Conservation (phyloP, 2,113 vertebrate genomes). For the Macquaria australasica region DNA sequence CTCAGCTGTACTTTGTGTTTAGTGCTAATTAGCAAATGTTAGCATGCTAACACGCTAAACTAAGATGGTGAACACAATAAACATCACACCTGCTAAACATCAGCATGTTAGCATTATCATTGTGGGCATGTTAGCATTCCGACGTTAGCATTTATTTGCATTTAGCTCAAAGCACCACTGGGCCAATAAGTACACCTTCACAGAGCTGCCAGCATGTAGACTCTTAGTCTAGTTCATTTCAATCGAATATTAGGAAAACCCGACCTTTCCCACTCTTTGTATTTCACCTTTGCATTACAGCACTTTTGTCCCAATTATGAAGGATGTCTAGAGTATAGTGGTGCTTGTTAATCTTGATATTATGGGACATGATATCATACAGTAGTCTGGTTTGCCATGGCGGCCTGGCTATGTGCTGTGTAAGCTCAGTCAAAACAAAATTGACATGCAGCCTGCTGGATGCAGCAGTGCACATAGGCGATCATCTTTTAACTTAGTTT, state of each 20-base stretch:
- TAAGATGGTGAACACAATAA: not conserved
- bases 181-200: no score
- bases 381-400: not conserved
- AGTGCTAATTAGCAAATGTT: not conserved
- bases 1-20: not conserved
- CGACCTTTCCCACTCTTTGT: not conserved
- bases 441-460: not conserved
- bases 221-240: not conserved
- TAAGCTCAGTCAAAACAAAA: slow-evolving; percentile 12
- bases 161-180: no score
- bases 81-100: not conserved
- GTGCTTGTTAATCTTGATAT: not conserved
- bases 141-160: not conserved
- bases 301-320: not conserved
- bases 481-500: slow-evolving; percentile 19
- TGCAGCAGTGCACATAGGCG: not conserved
- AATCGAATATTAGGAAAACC: not conserved
- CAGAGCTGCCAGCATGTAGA: no score
- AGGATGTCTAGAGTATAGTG: not conserved
- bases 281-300: not conserved
- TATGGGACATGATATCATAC: not conserved
- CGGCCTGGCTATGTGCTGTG: slow-evolving; percentile 3
- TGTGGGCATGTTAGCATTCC: not conserved
- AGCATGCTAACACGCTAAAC: not conserved
- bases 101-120: not conserved